Evolutionary conservation across 2,888 invertebrate genomes (phyloP).

Genomic region (Petrophora chlorosata): DNA sequence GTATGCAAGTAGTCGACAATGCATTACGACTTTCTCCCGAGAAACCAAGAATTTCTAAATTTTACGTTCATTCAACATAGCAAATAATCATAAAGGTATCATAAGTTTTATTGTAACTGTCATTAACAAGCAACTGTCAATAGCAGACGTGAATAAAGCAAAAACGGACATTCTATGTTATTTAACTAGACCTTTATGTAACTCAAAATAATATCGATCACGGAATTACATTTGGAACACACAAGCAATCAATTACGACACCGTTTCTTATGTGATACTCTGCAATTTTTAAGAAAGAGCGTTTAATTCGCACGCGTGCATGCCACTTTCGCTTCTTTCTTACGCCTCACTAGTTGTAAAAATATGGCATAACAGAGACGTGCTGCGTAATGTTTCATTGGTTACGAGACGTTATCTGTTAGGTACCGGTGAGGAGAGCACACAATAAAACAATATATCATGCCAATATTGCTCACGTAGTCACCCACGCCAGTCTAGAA

Average conservation of each 20-base stretch:
- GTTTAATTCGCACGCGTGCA: conserved; percentile 48
- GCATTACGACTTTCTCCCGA: conserved; percentile 9
- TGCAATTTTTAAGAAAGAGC: conserved; percentile 53
- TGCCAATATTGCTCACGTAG: conserved; percentile 52
- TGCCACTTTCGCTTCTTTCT: conserved; percentile 66
- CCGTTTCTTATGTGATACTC: conserved; percentile 40
- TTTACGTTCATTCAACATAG: neutral
- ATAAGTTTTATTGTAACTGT: neutral
- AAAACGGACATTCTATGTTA: neutral
- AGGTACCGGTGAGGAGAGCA: conserved; percentile 28
- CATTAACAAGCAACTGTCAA: neutral
- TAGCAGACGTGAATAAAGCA: neutral
- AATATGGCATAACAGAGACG: conserved; percentile 39
- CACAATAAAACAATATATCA: conserved; percentile 53
- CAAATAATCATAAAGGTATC: neutral
- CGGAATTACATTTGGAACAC: conserved; percentile 36
- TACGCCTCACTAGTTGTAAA: conserved; percentile 50
- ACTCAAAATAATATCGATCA: conserved; percentile 38
- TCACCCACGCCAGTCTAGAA: conserved; percentile 66
- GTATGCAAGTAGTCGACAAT: conserved; percentile 1
- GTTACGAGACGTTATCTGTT: conserved; percentile 29
- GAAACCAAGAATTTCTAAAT: conserved; percentile 3
- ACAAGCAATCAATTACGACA: conserved; percentile 39
- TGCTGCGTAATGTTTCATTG: conserved; percentile 37
- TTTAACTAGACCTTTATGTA: conserved; percentile 38